A percentile compares a stretch with the other conserved stretches of the same genome.
These are phyloP conservation scores for Rhopalosiphum nymphaeae DNA, from an alignment of 2,888 invertebrate species.

Conservation along the genomic window DNA sequence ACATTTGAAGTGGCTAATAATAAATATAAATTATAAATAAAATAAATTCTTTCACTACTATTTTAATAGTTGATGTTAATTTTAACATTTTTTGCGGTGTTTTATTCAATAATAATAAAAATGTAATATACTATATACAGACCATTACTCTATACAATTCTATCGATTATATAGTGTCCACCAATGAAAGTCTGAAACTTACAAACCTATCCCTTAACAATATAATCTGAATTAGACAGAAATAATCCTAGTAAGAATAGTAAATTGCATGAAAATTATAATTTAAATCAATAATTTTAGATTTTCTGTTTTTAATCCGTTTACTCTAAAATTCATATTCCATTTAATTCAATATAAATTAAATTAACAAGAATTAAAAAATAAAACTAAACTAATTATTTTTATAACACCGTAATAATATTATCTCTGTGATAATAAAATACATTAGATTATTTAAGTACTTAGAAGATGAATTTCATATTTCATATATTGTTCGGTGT, in stretches of 20 bases:
- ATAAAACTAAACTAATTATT: neutral
- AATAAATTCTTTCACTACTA: neutral
- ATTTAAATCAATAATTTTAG: neutral
- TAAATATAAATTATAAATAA: neutral
- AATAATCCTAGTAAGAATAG: neutral
- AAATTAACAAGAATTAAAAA: neutral
- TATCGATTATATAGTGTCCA: neutral
- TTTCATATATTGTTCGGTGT: neutral
- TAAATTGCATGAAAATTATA: neutral
- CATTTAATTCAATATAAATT: neutral
- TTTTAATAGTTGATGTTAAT: neutral
- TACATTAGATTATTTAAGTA: neutral
- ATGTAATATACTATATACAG: neutral
- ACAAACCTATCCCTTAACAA: neutral
- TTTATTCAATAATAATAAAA: neutral
- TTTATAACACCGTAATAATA: neutral
- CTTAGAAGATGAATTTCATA: neutral
- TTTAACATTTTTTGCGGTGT: neutral
- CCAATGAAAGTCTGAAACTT: neutral
- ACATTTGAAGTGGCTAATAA: neutral
- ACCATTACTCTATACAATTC: neutral
- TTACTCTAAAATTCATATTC: neutral
- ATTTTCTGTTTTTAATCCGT: neutral
- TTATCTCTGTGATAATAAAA: neutral
- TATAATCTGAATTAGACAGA: neutral